Conservation (phyloP, 2,113 vertebrate species). For the Rhea pennata region DNA sequence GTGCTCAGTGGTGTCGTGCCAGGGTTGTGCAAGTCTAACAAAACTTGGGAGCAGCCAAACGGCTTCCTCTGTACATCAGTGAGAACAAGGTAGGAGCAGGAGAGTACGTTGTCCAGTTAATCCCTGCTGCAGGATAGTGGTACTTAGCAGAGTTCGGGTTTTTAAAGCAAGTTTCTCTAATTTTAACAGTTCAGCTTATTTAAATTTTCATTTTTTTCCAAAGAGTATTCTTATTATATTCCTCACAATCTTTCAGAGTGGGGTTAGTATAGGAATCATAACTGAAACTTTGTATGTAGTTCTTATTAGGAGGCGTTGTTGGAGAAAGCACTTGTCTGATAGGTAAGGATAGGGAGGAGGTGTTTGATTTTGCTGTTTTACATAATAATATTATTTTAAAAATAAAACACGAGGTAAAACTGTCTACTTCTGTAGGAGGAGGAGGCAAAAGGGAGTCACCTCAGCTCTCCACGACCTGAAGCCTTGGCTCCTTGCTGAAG, state of each 20-base stretch:
- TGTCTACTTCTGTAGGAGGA: background rate
- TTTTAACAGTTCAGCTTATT: background rate
- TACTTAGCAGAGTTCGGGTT: background rate
- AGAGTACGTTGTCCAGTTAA: background rate
- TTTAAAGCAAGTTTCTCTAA: background rate
- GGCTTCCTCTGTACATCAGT: background rate
- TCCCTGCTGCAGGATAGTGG: background rate
- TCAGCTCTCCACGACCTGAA: background rate
- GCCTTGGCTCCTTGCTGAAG: background rate
- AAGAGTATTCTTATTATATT: background rate
- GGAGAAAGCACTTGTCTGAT: background rate
- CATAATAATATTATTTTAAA: background rate
- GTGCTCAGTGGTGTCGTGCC: too few species aligned
- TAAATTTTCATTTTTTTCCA: background rate
- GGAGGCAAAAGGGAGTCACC: background rate
- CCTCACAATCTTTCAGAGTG: background rate
- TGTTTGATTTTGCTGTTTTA: background rate
- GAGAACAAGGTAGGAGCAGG: background rate
- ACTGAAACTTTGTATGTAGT: background rate
- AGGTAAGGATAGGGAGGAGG: background rate
- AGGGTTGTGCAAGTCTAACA: rapidly evolving
- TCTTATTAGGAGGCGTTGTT: background rate
- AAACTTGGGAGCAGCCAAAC: too few species aligned
- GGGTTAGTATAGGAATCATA: background rate
- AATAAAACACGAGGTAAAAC: background rate